Evolutionary conservation across 2,797 vertebrate genomes (phyloP).

Genomic region (Thalassophryne amazonica): DNA sequence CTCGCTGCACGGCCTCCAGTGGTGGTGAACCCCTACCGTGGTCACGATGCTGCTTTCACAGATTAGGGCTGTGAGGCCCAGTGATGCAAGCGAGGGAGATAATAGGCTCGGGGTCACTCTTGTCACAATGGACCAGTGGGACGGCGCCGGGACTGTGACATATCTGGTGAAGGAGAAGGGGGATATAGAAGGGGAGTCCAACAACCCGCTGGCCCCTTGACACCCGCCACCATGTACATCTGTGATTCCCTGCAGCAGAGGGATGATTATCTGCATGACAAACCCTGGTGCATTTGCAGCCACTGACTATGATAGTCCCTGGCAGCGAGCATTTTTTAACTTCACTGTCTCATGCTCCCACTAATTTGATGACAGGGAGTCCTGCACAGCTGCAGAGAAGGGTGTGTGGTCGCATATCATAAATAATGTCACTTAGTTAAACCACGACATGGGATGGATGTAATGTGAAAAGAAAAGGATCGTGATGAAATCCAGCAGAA

Average conservation of each 20-base stretch:
- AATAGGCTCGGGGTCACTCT: slow-evolving; percentile 61
- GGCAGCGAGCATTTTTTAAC: slow-evolving; percentile 72
- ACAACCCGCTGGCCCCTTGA: slow-evolving; percentile 51
- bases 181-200: slow-evolving; percentile 53
- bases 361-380: slow-evolving; percentile 77
- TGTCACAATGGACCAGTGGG: slow-evolving; percentile 59
- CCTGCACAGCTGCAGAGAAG: slow-evolving; percentile 60
- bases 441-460: slow-evolving; percentile 54
- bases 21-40: slow-evolving; percentile 44
- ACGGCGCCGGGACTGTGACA: slow-evolving; percentile 58
- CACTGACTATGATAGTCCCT: slow-evolving; percentile 73
- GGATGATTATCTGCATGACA: slow-evolving; percentile 73
- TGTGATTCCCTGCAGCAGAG: slow-evolving; percentile 55
- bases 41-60: slow-evolving; percentile 61
- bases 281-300: slow-evolving; percentile 61
- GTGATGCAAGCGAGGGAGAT: slow-evolving; percentile 31
- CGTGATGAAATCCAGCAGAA: slow-evolving; percentile 47
- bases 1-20: slow-evolving; percentile 62
- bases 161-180: slow-evolving; percentile 51
- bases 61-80: slow-evolving; percentile 63
- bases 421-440: slow-evolving; percentile 73
- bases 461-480: slow-evolving; percentile 55
- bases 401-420: slow-evolving; percentile 68
- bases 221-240: slow-evolving; percentile 51
- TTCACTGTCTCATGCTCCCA: slow-evolving; percentile 72